phyloP scores from a whole-genome alignment of 2,113 vertebrate genomes.

The Rattus norvegicus region DNA sequence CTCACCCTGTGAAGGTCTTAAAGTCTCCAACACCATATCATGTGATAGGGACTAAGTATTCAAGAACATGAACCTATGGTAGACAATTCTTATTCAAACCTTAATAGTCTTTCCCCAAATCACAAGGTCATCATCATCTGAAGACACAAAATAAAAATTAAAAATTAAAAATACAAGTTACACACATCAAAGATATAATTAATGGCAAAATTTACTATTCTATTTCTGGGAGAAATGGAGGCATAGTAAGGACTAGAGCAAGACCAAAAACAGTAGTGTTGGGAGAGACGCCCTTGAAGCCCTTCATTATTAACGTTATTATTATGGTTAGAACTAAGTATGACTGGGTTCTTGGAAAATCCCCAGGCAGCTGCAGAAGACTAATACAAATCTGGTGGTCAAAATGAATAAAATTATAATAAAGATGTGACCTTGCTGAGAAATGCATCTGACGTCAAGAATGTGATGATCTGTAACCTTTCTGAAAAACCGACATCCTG shows the following conservation, averaged over 20 bases:
- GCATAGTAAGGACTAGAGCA: neutral
- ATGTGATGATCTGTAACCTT: too few species aligned
- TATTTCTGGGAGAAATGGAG: neutral
- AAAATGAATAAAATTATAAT: too few species aligned
- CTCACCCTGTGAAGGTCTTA: neutral
- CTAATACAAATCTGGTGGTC: too few species aligned
- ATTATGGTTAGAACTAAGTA: too few species aligned
- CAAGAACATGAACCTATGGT: neutral
- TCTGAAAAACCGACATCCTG: too few species aligned
- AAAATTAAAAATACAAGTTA: neutral
- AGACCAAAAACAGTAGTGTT: neutral
- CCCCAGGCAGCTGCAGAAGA: too few species aligned
- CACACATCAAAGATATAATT: neutral
- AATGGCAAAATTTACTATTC: neutral
- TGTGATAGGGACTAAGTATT: neutral
- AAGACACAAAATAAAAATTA: neutral
- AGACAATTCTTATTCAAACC: neutral
- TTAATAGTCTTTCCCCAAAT: neutral
- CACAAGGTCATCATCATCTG: neutral
- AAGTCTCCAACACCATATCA: neutral
- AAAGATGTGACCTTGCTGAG: too few species aligned
- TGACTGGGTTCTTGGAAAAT: too few species aligned
- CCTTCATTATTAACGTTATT: too few species aligned
- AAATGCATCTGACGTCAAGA: too few species aligned
- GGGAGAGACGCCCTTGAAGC: too few species aligned